Evolutionary conservation across 2,888 invertebrate genomes (phyloP), one percentile per base, ranked within the genome.

Genomic region (Apamea monoglypha): DNA sequence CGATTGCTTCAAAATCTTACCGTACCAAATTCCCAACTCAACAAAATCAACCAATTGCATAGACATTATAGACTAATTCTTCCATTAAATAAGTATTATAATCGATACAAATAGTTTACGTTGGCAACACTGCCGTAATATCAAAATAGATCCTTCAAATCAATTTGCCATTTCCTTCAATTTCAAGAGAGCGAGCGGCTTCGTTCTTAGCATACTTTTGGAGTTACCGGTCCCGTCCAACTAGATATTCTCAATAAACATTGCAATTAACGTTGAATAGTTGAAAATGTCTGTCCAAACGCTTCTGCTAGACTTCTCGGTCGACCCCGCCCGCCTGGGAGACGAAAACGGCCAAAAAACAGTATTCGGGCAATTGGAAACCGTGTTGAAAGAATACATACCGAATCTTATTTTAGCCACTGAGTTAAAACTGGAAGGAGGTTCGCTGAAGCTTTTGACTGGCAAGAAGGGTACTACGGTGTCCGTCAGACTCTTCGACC

Each of bases 221-320:
- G 74, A 78, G 89, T 91, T 91, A 89, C 92, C 94, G 93, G 93
- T 93, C 90, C 91, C 90, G 90, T 93, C 93, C 93, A 92, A 88
- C 87, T 89, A 78, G 63, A 84, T 81, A 89, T 88, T 90, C 85
- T 88, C 85, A 72, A 74, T 87, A 85, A 86, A 84, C 81, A 79
- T 80, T 86, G 73, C 47, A 90, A 83, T 82, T 86, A 87, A 80
- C 89, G 83, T 88, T 87, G 81, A 88, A 76, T 84, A 74, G 47
- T 81, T 69, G n/a, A 90, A 87, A 86, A 98, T 98, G 98, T 98
- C 98, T 88, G 98, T 98, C 63, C 98, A 98, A 95, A 98, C 98
- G 73, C 97, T 98, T 90, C 95, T 98, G 74, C 96, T 98, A 89
- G 98, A 98, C 96, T 98, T 98, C 93, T 98, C 98, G 2, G 97